phyloP scores from a whole-genome alignment of 2,888 invertebrate species.

The Horisme vitalbata region DNA sequence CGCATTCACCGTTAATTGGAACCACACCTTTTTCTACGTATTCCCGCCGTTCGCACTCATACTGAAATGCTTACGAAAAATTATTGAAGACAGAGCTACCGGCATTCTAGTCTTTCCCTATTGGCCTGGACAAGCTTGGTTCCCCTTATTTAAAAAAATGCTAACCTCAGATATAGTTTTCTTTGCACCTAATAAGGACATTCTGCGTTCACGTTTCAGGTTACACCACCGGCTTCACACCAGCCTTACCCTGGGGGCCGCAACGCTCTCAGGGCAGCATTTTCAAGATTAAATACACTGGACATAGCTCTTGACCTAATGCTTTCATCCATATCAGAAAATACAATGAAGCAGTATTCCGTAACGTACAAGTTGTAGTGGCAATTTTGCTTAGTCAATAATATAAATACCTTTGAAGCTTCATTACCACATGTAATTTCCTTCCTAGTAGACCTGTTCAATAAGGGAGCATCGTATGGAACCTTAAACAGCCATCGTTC shows the following conservation, averaged over 20 bases:
- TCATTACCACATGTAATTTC: neutral
- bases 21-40: conserved; percentile 3
- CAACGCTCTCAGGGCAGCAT: conserved; percentile 16
- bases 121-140: conserved; percentile 28
- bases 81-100: conserved; percentile 12
- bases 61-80: too few species aligned
- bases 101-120: conserved; percentile 24
- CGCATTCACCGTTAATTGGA: conserved; percentile 12
- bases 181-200: conserved; percentile 3
- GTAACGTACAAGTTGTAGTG: conserved; percentile 25
- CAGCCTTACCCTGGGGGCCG: conserved; percentile 21
- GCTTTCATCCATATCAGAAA: conserved; percentile 20
- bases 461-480: conserved; percentile 32
- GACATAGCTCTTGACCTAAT: conserved; percentile 7
- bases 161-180: conserved; percentile 1
- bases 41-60: conserved; percentile 17
- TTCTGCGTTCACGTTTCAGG: conserved; percentile 20
- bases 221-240: conserved; percentile 11
- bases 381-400: conserved; percentile 16
- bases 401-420: conserved; percentile 1
- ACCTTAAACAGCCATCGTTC: conserved; percentile 38
- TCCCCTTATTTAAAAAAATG: conserved; percentile 12
- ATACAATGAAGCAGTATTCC: conserved; percentile 26
- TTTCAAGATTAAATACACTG: conserved; percentile 1
- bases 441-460: conserved; percentile 32